phyloP scores from a whole-genome alignment of 2,797 vertebrate genomes.

The Brachyalestes nurse region DNA sequence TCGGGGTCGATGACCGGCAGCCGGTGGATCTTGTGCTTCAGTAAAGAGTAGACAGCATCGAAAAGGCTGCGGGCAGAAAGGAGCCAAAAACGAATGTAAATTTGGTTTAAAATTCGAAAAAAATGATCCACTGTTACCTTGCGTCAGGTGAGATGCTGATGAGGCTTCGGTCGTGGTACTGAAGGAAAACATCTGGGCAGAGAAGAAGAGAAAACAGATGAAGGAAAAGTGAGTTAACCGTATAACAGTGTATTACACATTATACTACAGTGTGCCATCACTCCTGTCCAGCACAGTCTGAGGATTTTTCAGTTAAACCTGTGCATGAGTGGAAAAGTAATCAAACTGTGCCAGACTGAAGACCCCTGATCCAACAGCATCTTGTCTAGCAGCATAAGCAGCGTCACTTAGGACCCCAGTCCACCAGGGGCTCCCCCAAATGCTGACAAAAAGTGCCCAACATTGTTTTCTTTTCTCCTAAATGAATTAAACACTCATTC shows the following conservation, averaged over 20 bases:
- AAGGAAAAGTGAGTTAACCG: background rate
- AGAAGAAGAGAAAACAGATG: conserved; percentile 27
- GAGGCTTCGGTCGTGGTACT: conserved; percentile 67
- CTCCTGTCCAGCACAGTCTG: too few relatives aligned
- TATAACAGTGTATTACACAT: background rate
- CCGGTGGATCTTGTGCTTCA: conserved; percentile 89
- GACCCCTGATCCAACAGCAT: too few relatives aligned
- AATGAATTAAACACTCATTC: too few relatives aligned
- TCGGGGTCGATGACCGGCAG: conserved; percentile 88
- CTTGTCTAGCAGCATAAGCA: too few relatives aligned
- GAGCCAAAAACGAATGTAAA: background rate
- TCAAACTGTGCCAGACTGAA: too few relatives aligned
- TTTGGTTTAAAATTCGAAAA: background rate
- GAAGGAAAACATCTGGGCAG: conserved; percentile 72
- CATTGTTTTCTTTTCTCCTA: too few relatives aligned
- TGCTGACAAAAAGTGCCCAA: too few relatives aligned
- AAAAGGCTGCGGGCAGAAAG: conserved; percentile 69
- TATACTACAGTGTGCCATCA: too few relatives aligned
- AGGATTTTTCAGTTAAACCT: too few relatives aligned
- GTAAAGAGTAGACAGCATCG: conserved; percentile 76
- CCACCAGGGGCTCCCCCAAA: too few relatives aligned
- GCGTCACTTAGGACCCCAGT: too few relatives aligned
- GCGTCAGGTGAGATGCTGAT: conserved; percentile 76
- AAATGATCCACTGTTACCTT: conserved; percentile 62
- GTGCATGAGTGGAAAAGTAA: too few relatives aligned